These are phyloP conservation scores for Teinopalpus imperialis DNA, from an alignment of 2,888 invertebrate genomes.

Conservation along the genomic window DNA sequence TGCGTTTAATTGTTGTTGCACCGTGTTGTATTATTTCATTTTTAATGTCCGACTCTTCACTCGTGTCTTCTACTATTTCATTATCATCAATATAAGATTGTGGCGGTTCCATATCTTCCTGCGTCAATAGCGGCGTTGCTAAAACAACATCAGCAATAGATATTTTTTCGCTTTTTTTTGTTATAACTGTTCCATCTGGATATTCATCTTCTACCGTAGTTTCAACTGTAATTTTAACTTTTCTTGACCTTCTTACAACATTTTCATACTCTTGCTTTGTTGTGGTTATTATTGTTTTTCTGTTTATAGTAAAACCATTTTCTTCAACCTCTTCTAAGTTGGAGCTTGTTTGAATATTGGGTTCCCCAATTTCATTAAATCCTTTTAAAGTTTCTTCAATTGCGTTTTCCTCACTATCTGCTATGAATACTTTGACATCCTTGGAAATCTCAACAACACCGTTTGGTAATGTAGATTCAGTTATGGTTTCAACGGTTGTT, in stretches of 20 bases:
- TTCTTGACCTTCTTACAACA: conserved; percentile 43
- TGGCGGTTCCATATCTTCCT: conserved; percentile 40
- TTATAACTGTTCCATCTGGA: conserved; percentile 66
- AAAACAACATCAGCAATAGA: conserved; percentile 62
- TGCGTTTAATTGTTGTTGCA: conserved; percentile 58
- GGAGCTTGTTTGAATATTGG: conserved; percentile 48
- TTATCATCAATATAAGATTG: conserved; percentile 52
- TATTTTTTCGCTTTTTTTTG: conserved; percentile 67
- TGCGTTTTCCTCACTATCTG: conserved; percentile 54
- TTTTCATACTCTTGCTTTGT: conserved; percentile 62
- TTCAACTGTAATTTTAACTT: conserved; percentile 61
- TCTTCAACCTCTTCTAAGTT: conserved; percentile 48
- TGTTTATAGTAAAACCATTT: conserved; percentile 51
- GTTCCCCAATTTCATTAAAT: conserved; percentile 48
- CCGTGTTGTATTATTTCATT: conserved; percentile 61
- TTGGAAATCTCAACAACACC: conserved; percentile 66
- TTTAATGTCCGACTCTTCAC: conserved; percentile 65
- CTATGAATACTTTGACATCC: conserved; percentile 65
- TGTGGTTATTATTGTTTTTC: conserved; percentile 62
- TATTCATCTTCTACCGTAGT: conserved; percentile 63
- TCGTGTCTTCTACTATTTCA: conserved; percentile 65
- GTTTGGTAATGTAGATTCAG: conserved; percentile 57
- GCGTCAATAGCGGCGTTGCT: conserved; percentile 38
- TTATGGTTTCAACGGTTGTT: conserved; percentile 60
- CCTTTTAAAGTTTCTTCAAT: conserved; percentile 59